Base-by-base conservation (phyloP, 2,888 invertebrate genomes). In the Smittia aterrima region DNA sequence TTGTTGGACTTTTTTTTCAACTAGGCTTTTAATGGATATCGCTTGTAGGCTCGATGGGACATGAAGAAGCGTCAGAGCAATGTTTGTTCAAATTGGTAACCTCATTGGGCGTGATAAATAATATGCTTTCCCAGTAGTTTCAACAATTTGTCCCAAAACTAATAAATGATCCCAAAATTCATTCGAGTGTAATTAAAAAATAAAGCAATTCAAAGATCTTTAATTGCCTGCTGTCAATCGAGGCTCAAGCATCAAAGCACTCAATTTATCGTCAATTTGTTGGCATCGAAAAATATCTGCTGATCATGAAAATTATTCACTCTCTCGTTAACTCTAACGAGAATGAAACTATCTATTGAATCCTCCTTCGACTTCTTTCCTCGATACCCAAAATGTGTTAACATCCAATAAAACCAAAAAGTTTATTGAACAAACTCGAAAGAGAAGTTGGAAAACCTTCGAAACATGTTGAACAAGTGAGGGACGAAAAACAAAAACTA, bases 401-500 rank as follows among this genome's bases (percentile, higher is more conserved):
- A 47, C 47, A 47, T 47, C n/a, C 47, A 47, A 47, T 47, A 47
- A 47, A 47, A 47, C 47, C 47, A 11, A 11, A 47, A 16, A 47
- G 11, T 66, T 66, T 38, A 66, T 38, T 66, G 66, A 66, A 66
- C 16, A 38, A 32, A 47, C 11, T 47, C 47, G 47, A n/a, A 47
- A 11, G 32, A 32, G 32, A 32, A 47, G 47, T 2, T n/a, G 47
- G 32, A 58, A 58, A 58, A 1, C 66, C 11, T 38, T 66, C 32
- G 18, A 38, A 66, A 66, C 40, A n/a, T 66, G 32, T 47, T 47
- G 47, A 47, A 47, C 47, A 47, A 47, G 47, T 47, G 20, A 18
- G 11, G 66, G 32, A 47, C 16, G 47, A 11, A 47, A 47, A 47
- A 66, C 18, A 38, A 38, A 66, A 66, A 66, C 66, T 66, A 66